Percentiles rank a stretch among this genome's conserved stretches.
These are phyloP conservation scores for Scolanthus callimorphus DNA, from an alignment of 92 coral and sea anemone species.

Conservation along the genomic window DNA sequence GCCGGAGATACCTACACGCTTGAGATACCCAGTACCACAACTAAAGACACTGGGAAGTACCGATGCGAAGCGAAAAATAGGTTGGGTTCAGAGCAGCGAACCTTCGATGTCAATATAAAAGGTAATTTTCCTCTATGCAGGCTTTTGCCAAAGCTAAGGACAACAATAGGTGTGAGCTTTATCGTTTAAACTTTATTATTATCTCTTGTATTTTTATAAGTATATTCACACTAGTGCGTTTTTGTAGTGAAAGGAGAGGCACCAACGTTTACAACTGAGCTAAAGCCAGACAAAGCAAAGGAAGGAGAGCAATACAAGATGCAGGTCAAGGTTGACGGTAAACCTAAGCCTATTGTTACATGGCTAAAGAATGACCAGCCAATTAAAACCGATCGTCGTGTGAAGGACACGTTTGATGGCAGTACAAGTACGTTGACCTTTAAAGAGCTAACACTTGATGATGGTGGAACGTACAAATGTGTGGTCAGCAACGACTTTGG, in stretches of 20 bases:
- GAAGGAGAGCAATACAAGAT: conserved; percentile 77
- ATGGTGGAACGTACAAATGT: conserved; percentile 77
- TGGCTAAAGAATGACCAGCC: conserved; percentile 79
- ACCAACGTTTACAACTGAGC: conserved; percentile 58
- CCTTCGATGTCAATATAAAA: conserved; percentile 69
- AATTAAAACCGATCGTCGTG: conserved; percentile 58
- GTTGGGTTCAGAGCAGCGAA: conserved; percentile 62
- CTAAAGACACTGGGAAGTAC: conserved; percentile 78
- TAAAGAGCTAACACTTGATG: conserved; percentile 66
- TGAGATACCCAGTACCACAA: conserved; percentile 44
- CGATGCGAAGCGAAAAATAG: conserved; percentile 88
- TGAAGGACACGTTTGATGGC: conserved; percentile 57
- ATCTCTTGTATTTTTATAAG: no score
- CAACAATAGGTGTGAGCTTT: no score
- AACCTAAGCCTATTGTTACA: conserved; percentile 51
- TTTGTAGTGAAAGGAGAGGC: conserved; percentile 67
- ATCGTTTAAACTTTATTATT: no score
- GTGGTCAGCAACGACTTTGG: conserved; percentile 71
- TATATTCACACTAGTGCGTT: no score
- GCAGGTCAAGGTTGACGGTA: conserved; percentile 50
- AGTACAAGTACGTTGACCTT: conserved; percentile 53
- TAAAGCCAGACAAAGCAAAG: conserved; percentile 50
- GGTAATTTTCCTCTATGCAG: conserved; percentile 58
- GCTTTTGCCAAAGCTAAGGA: no score
- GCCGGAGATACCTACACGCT: conserved; percentile 51